A percentile compares a stretch with the other conserved stretches of the same genome.
phyloP scores from a whole-genome alignment of 2,113 vertebrate genomes.

The Paradisaea rubra region DNA sequence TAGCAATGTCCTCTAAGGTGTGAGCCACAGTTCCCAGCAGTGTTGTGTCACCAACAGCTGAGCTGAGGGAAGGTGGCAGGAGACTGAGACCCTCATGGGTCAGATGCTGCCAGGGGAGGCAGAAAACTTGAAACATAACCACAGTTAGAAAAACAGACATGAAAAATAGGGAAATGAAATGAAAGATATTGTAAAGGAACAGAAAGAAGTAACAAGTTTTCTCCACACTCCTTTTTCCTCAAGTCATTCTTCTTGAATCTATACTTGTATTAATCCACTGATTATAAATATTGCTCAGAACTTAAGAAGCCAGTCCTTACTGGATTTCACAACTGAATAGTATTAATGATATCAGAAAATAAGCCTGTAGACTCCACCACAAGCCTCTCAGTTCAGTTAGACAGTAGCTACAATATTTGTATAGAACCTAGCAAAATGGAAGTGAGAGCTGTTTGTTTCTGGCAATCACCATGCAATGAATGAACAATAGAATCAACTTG shows the following conservation, averaged over 20 bases:
- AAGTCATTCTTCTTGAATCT: not conserved
- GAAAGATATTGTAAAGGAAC: not conserved
- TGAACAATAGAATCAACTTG: not conserved
- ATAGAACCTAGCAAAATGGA: not conserved
- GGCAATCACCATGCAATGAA: not conserved
- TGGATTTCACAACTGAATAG: not conserved
- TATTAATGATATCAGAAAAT: not conserved
- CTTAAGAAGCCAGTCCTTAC: not conserved
- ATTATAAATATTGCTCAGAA: not conserved
- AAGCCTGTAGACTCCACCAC: not conserved
- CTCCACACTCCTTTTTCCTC: fast-evolving
- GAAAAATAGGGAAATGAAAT: not conserved
- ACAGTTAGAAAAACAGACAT: not conserved
- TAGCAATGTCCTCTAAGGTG: not conserved
- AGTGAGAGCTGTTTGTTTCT: not conserved
- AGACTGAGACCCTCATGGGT: fast-evolving
- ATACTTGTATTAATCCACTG: not conserved
- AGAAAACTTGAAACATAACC: not conserved
- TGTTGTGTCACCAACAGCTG: not conserved
- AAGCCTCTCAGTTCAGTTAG: not conserved
- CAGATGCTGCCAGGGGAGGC: not conserved
- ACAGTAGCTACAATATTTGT: not conserved
- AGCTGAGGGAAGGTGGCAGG: not conserved
- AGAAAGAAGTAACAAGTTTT: not conserved
- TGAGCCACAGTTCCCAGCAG: not conserved